These are phyloP conservation scores for Chiroxiphia lanceolata DNA, from an alignment of 2,797 vertebrate genomes.

Conservation along the genomic window DNA sequence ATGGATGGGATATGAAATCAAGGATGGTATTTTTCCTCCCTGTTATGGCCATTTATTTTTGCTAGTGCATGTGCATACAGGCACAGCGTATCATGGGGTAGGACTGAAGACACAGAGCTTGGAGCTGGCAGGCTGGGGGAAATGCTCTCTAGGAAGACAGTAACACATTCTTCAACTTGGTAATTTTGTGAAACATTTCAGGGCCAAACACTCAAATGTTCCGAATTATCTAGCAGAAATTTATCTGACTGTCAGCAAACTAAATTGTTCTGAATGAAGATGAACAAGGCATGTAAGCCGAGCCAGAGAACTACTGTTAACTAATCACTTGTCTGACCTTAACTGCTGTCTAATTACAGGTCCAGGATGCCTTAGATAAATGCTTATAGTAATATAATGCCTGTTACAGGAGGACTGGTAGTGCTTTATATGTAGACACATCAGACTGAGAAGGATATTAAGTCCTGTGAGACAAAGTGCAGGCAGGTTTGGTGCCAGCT, in stretches of 20 bases:
- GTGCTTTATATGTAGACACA: not conserved
- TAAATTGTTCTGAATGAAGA: not conserved
- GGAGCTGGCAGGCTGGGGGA: not conserved
- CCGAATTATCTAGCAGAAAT: not conserved
- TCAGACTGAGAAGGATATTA: not conserved
- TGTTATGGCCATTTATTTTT: constrained; percentile 54
- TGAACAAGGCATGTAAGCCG: not conserved
- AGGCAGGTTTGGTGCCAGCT: not conserved
- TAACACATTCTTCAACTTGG: not conserved
- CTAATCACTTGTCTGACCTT: constrained; percentile 17
- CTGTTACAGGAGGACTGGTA: not conserved
- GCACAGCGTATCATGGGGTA: not conserved
- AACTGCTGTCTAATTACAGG: not conserved
- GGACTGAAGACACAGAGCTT: not conserved
- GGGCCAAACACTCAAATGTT: not conserved
- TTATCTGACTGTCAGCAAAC: not conserved
- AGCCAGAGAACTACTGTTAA: constrained; percentile 6
- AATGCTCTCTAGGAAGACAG: not conserved
- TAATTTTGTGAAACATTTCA: not conserved
- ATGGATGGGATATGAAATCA: constrained; percentile 48
- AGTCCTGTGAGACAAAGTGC: not conserved
- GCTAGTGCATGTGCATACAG: not conserved
- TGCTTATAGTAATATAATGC: not conserved
- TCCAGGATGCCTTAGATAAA: not conserved
- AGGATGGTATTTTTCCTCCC: constrained; percentile 60